Percentiles rank a stretch among this genome's conserved stretches.
Conservation (phyloP, 2,888 invertebrate genomes). For the Epiblema foenella region DNA sequence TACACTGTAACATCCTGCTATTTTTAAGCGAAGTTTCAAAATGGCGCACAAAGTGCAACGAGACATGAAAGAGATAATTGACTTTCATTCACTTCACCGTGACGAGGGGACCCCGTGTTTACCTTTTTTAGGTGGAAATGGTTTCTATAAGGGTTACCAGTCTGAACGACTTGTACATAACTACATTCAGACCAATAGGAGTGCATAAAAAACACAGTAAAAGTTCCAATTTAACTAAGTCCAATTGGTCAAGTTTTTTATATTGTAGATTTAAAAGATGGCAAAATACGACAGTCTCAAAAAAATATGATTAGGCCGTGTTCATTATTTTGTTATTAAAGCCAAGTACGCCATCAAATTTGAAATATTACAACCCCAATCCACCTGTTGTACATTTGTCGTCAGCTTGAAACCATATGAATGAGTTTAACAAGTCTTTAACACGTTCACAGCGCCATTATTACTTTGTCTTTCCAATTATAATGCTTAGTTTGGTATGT, state of each 20-base stretch:
- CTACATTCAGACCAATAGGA: neutral
- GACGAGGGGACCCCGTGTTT: slow-evolving; percentile 26
- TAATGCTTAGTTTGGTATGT: slow-evolving; percentile 4
- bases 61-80: slow-evolving; percentile 41
- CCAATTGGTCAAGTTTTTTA: too few relatives aligned
- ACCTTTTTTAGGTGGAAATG: slow-evolving; percentile 1
- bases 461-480: slow-evolving; percentile 20
- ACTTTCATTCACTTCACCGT: slow-evolving; percentile 38
- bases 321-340: too few relatives aligned
- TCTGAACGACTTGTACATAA: neutral
- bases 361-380: too few relatives aligned
- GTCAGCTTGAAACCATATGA: slow-evolving; percentile 16
- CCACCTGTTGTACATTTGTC: neutral
- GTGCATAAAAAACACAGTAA: neutral
- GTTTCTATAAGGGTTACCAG: neutral
- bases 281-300: too few relatives aligned
- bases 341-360: too few relatives aligned
- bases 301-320: too few relatives aligned
- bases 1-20: slow-evolving; percentile 28
- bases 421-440: neutral
- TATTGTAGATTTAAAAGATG: too few relatives aligned
- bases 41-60: slow-evolving; percentile 27
- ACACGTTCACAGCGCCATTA: slow-evolving; percentile 1
- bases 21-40: slow-evolving; percentile 24
- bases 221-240: too few relatives aligned